phyloP scores from a whole-genome alignment of 2,797 vertebrate genomes.

The Melanotaenia boesemani region DNA sequence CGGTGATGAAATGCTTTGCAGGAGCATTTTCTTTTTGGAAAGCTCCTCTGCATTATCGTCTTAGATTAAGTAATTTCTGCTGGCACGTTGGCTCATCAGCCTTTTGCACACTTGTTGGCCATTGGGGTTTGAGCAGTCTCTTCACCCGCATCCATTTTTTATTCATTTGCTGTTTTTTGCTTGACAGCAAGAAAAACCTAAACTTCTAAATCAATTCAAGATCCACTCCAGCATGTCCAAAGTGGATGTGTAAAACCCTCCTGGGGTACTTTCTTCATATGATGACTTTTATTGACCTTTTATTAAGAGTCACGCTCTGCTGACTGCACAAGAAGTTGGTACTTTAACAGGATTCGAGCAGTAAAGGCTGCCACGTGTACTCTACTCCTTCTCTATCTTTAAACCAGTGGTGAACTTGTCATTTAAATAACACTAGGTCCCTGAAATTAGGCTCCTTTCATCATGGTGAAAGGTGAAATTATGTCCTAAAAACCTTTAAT shows the following conservation, averaged over 20 bases:
- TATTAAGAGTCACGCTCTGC: conserved; percentile 43
- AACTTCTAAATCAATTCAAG: background rate
- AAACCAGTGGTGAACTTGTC: background rate
- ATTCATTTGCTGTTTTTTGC: conserved; percentile 16
- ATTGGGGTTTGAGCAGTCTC: conserved; percentile 11
- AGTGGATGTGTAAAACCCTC: conserved; percentile 25
- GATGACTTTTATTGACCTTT: conserved; percentile 37
- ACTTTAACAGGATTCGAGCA: conserved; percentile 28
- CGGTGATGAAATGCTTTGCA: background rate
- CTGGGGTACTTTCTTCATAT: conserved; percentile 18
- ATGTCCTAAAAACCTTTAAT: background rate
- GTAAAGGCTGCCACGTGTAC: conserved; percentile 33
- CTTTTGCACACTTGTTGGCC: conserved; percentile 32
- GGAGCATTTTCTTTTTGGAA: background rate
- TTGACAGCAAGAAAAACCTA: conserved; percentile 21
- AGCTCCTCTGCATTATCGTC: conserved; percentile 7
- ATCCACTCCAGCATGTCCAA: background rate
- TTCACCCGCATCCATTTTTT: conserved; percentile 18
- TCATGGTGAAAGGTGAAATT: too few relatives aligned
- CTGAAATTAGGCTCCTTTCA: too few relatives aligned
- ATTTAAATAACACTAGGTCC: too few relatives aligned
- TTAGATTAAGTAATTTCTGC: conserved; percentile 2
- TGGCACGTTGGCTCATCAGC: conserved; percentile 23
- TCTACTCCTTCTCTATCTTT: conserved; percentile 7
- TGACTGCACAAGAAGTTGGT: conserved; percentile 37